Evolutionary conservation across 2,888 invertebrate genomes (phyloP), one percentile per base, ranked within the genome.

Genomic region (Furcula furcula): DNA sequence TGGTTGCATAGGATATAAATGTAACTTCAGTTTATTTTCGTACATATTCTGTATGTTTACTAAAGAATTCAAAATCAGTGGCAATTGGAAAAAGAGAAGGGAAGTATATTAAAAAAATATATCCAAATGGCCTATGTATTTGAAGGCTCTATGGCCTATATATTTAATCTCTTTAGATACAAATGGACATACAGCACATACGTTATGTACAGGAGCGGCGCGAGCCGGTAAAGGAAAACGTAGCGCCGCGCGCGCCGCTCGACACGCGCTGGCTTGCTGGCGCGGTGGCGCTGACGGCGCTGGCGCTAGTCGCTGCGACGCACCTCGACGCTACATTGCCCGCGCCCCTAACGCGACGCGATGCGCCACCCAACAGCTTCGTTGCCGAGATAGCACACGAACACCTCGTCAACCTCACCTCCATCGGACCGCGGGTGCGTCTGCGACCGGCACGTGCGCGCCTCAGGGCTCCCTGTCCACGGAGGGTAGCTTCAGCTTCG

Each of bases 341-440:
- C 0, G 76, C 70, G 34, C 91, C 91, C 13, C 76, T 90, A 33
- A 16, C 40, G 30, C 62, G 64, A 19, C 18, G 16, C 26, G 39
- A 18, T 44, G 55, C 63, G 40, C 49, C 68, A 33, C 41, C 50
- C 4, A 43, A 64, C 22, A 42, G 36, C 14, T 85, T 85, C 67
- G 65, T 52, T 13, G 94, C 92, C 0, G 91, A 92, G 66, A 75
- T 91, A 13, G 94, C 95, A 1, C 89, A 92, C 69, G 14, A 26
- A 21, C 91, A 92, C 66, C 86, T 95, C 40, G 87, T 90, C 49
- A 91, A 91, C 59, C 78, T 93, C 47, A 92, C 92, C 7, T 73
- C 85, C 25, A 86, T 92, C 34, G 93, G 93, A 0, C 91, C 93
- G 0, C 67, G 92, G 66, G 91, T 87, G 19, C 25, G 46, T 51